Evolutionary conservation across 2,113 vertebrate species (phyloP).

Genomic region (Synodontis membranacea): DNA sequence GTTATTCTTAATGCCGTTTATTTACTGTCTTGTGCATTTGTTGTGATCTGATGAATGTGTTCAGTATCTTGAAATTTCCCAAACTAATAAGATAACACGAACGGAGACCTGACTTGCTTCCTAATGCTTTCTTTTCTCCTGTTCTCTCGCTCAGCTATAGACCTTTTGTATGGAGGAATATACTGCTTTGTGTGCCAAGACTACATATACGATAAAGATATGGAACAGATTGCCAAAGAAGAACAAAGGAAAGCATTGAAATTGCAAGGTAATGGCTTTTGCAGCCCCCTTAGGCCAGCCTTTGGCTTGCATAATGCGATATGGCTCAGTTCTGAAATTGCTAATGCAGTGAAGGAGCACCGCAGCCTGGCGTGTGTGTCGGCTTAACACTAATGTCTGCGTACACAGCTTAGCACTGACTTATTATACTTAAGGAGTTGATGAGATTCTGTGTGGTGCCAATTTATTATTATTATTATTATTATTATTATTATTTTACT

Average conservation of each 20-base stretch:
- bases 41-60: background rate
- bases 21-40: background rate
- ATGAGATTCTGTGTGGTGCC: background rate
- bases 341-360: background rate
- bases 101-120: background rate
- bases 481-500: no score
- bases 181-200: conserved; percentile 99
- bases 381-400: background rate
- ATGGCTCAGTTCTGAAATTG: background rate
- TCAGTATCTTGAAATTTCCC: background rate
- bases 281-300: background rate
- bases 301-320: background rate
- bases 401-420: background rate
- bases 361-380: background rate
- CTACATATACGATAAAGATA: conserved; percentile 99
- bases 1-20: background rate
- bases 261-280: conserved; percentile 84
- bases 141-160: conserved; percentile 61
- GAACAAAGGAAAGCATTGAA: conserved; percentile 99
- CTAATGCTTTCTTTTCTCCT: background rate
- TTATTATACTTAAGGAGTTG: background rate
- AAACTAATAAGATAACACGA: background rate
- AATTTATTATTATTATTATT: no score
- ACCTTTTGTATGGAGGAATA: conserved; percentile 96
- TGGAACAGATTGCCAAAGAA: conserved; percentile 99